Percentiles rank a stretch among this genome's conserved stretches.
Evolutionary conservation across 2,888 invertebrate genomes (phyloP).

Genomic region (Pristionchus exspectatus): DNA sequence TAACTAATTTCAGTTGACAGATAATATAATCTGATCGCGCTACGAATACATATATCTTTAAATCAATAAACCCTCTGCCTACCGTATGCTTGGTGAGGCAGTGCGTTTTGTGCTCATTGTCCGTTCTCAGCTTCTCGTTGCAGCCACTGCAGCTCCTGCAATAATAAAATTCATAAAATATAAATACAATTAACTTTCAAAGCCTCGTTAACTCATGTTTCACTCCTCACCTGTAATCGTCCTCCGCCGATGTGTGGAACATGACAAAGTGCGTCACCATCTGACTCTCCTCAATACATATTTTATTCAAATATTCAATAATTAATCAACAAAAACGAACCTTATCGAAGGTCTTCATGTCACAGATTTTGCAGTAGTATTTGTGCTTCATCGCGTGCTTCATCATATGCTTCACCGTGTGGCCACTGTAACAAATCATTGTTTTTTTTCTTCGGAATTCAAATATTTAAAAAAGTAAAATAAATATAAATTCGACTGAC

Average conservation of each 20-base stretch:
- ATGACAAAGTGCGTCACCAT: conserved; percentile 25
- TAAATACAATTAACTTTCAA: not conserved
- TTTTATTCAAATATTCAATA: not conserved
- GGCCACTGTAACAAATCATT: not conserved
- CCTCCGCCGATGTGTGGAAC: conserved; percentile 32
- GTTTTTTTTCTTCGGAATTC: not conserved
- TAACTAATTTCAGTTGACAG: too few relatives aligned
- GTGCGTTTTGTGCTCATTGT: not conserved
- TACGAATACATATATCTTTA: too few relatives aligned
- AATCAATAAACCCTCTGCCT: not conserved
- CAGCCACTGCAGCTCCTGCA: not conserved
- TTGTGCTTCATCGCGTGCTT: not conserved
- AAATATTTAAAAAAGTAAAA: not conserved
- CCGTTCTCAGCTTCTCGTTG: not conserved
- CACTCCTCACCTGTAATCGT: not conserved
- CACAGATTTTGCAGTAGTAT: conserved; percentile 41
- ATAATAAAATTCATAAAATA: not conserved
- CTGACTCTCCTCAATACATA: not conserved
- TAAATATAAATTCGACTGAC: not conserved
- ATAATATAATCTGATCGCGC: too few relatives aligned
- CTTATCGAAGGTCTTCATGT: not conserved
- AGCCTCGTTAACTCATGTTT: not conserved
- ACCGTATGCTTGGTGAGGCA: conserved; percentile 31
- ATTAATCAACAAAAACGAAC: not conserved
- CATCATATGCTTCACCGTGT: not conserved